These are phyloP conservation scores for Sus cebifrons DNA, from an alignment of 2,797 vertebrate genomes.

Conservation along the genomic window DNA sequence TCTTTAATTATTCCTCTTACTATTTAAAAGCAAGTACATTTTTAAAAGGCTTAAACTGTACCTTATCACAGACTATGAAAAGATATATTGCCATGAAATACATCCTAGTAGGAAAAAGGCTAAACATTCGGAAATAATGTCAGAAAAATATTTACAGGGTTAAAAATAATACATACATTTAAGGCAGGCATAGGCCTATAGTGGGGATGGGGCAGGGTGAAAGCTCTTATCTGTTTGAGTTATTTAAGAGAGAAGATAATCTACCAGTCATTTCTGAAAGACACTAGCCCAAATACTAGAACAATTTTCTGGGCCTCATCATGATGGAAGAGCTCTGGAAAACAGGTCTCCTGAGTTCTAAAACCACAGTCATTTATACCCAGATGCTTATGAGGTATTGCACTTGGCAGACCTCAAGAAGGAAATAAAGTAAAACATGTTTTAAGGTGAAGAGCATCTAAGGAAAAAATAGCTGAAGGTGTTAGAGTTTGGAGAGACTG, in stretches of 20 bases:
- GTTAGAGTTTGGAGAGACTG: not conserved
- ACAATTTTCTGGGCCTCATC: not conserved
- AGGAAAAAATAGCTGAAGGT: not conserved
- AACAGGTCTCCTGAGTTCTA: not conserved
- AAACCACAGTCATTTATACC: not conserved
- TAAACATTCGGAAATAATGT: conserved; percentile 8
- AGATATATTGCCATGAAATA: not conserved
- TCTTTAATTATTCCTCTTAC: not conserved
- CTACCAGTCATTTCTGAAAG: not conserved
- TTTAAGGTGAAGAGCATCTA: not conserved
- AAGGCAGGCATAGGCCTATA: not conserved
- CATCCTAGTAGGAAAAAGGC: not conserved
- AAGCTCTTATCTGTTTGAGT: not conserved
- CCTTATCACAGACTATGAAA: not conserved
- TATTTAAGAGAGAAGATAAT: not conserved
- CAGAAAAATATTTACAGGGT: not conserved
- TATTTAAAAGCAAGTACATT: not conserved
- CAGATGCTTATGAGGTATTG: not conserved
- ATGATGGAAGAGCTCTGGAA: not conserved
- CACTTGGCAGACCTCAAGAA: conserved; percentile 5
- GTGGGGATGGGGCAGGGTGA: not conserved
- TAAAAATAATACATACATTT: conserved; percentile 21
- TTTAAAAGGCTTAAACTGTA: conserved; percentile 19
- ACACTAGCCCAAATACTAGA: not conserved
- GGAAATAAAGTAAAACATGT: conserved; percentile 1